Evolutionary conservation across 2,888 invertebrate genomes (phyloP).

Genomic region (Yponomeuta sedellus): DNA sequence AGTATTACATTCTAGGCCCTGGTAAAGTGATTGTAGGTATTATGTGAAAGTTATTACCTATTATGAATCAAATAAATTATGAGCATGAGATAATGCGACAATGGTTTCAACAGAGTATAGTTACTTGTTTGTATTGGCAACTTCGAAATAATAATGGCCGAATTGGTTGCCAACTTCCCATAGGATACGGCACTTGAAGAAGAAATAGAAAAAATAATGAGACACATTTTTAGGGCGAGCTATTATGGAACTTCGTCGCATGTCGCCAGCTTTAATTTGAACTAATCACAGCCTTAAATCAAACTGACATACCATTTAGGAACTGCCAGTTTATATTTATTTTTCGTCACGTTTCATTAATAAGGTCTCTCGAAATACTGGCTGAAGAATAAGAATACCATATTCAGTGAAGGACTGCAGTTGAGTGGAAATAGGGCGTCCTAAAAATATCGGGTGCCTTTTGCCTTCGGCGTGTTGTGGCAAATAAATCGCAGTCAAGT

Average conservation of each 20-base stretch:
- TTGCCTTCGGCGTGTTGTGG: conserved; percentile 18
- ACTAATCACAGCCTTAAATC: not conserved
- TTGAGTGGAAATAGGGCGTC: conserved; percentile 7
- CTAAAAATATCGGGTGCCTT: conserved; percentile 9
- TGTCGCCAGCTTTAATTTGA: not conserved
- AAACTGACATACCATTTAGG: conserved; percentile 3
- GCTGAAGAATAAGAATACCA: not conserved
- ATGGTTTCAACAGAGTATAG: too few species aligned
- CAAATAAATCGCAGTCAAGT: conserved; percentile 26
- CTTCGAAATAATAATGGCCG: too few species aligned
- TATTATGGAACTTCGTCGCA: not conserved
- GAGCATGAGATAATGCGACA: too few species aligned
- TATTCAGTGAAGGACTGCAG: conserved; percentile 5
- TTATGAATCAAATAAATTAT: too few species aligned
- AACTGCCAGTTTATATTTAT: not conserved
- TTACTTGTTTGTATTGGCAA: too few species aligned
- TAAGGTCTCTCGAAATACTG: not conserved
- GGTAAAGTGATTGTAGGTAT: too few species aligned
- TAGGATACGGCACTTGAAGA: too few species aligned
- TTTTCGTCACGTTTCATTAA: not conserved
- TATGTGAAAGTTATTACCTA: too few species aligned
- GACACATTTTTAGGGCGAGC: not conserved
- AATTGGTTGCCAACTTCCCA: too few species aligned
- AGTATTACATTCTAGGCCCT: too few species aligned
- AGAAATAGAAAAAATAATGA: not conserved